Evolutionary conservation across 2,113 vertebrate genomes (phyloP), one percentile per base, ranked within the genome.

Genomic region (Pimephales promelas): DNA sequence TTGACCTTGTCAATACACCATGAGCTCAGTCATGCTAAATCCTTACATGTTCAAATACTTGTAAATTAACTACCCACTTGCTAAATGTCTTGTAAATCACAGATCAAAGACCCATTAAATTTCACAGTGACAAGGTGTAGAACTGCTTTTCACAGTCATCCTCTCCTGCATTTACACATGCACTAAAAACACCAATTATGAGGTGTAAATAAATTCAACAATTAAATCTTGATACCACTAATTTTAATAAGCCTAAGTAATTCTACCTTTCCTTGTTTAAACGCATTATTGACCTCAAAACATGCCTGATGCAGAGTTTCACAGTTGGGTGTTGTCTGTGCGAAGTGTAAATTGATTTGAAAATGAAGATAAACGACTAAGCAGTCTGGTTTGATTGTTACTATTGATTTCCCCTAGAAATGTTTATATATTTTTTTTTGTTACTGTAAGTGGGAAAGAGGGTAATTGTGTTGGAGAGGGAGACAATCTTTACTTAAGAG

Each of bases 271-370:
- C 36, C 82, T 34, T 70, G 43, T 84, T 83, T 71, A 81, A 87
- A 83, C 62, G 80, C 73, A n/a, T 47, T 78, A 89, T 47, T 89
- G 87, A 90, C 78, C n/a, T 20, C 49, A 71, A 84, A 79, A 71
- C 28, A 1, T 54, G 74, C 24, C 18, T 71, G 5, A 79, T 26
- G 40, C 70, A 74, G 18, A 28, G n/a, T 54, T 71, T 68, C 77
- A 54, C 76, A 43, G 76, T 86, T 81, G 81, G 78, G 82, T 74
- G 84, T 83, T 57, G 43, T 52, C 40, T 86, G 54, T 84, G 75
- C 72, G 76, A 66, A 86, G 86, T 86, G 70, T 61, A 85, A 90
- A 92, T 88, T 73, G n/a, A 82, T 90, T 86, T 24, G 22, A 83
- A 82, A 86, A 90, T 84, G 64, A 83, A 82, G 79, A 76, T 34